Base-by-base conservation (phyloP, 2,113 vertebrate species). In the Pogona vitticeps region DNA sequence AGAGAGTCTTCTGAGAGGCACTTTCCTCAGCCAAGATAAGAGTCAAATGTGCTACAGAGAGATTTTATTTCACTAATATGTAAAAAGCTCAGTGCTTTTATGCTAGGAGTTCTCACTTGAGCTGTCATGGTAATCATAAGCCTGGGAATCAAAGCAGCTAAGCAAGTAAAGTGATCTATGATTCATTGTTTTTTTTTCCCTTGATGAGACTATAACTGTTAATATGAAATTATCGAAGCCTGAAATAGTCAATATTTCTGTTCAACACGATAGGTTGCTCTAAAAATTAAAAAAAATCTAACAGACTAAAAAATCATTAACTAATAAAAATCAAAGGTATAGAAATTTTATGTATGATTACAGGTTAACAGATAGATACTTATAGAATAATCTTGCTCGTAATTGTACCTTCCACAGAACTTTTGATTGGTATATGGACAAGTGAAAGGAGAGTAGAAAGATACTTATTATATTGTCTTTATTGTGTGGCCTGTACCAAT, bases 131-230 rank as follows among this genome's bases (percentile, higher is more conserved):
- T 80, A 80, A 82, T 85, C n/a, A 46, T 85, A 33, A 36, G 31
- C 73, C 28, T 76, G 40, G 56, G 40, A 63, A 61, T 76, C 58
- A 63, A 63, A 65, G 58, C 59, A 67, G 63, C 26, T 61, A 7
- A 73, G 42, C 28, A n/a, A n/a, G n/a, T n/a, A n/a, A n/a, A n/a
- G 38, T 61, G 21, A 65, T 70, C 73, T 77, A 82, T 63, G 67
- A 77, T 28, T 83, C 81, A 80, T 52, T 78, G 73, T 5, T 36
- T 80, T 78, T 91, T n/a, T n/a, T n/a, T n/a, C n/a, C n/a, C 79
- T 76, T 67, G 73, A 80, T 5, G 79, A 71, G 12, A 9, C 1
- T 33, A 0, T 58, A 21, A 56, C 83, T 88, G 76, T 78, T 85
- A 67, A 67, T 65, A 31, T 85, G 0, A 46, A 0, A 84, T 78